Base-by-base conservation (phyloP, 2,113 vertebrate genomes). In the Perca schrenkii region DNA sequence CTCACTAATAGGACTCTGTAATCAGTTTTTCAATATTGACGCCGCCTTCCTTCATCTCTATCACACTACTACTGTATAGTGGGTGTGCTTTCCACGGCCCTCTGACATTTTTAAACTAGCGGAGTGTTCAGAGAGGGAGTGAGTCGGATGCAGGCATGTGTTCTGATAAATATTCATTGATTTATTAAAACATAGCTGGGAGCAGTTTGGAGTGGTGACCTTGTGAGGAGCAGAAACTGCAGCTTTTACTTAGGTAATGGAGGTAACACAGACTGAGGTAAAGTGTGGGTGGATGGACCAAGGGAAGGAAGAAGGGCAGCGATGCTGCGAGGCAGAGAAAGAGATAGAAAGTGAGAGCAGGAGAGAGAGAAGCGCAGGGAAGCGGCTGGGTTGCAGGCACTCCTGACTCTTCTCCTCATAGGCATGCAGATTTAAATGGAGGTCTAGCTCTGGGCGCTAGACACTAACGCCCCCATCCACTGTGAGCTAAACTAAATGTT, bases 141-240 rank as follows among this genome's bases (percentile, higher is more conserved):
- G 58, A 78, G 40, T 2, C 3, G 80, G 76, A 86, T 79, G 77
- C 77, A 74, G 80, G 77, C 40, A 49, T 84, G 89, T 80, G 88
- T 86, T 79, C 85, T 87, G 85, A 93, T 95, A 93, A 95, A 95
- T 95, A 95, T 95, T 95, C 92, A 96, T 93, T 91, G 94, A 92
- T 94, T 94, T 94, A 94, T 95, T 95, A 91, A 94, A 95, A 94
- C 63, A 69, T 90, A 84, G 92, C 93, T 93, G 80, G 69, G 82
- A 94, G 92, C 91, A 82, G 71, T 91, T 91, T 91, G 87, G 91
- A 94, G 92, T 91, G 85, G 89, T 84, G 94, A 95, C 94, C 94
- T 95, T 94, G 89, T 81, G 79, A 89, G 74, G 72, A 67, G 86
- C 19, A 52, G 80, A 82, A 82, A 80, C 67, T 84, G 72, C 79